Evolutionary conservation across 1,140 invertebrate species (phyloP), one percentile per base, ranked within the genome.

Genomic region (Papilio glaucus): DNA sequence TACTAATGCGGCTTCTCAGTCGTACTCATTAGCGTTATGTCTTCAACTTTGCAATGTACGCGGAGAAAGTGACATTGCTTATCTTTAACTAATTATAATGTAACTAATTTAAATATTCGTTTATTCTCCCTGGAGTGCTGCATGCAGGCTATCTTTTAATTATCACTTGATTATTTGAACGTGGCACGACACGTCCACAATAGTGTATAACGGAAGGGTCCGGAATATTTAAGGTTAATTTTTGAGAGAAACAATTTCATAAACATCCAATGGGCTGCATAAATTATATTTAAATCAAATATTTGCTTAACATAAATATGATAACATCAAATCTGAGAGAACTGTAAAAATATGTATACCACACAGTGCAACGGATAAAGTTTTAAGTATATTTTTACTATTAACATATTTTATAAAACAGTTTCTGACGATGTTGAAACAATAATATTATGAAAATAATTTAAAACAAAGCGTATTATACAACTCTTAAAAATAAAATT

Each of bases 1-100:
- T 68, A 68, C 39, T 68, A 26, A 29, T 68, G 65, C 65, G 65
- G 65, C 65, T 68, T 68, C 65, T 45, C 65, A n/a, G 15, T 68
- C 21, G 21, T 42, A 42, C 38, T 68, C 65, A 68, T 68, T 68
- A 68, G 65, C 24, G 21, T 24, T 37, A 42, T 41, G 38, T 68
- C 41, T 68, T 29, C 9, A 41, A 67, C 63, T 67, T 67, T 8
- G 39, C 65, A 42, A 67, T 12, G 26, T 26, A 65, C n/a, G 24
- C n/a, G 24, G 65, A 42, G 65, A 68, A 68, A 68, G 41, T 45
- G 41, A 45, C 65, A 42, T n/a, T 12, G 21, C 39, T 45, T 45
- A 45, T 68, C 21, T 45, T 13, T 21, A 26, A 21, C 15, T 15
- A 68, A 65, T 65, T 41, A 65, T 37, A 39, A 37, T 38, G 37